Base-by-base conservation (phyloP, 1,140 invertebrate genomes). In the Brachionus rotundiformis region DNA sequence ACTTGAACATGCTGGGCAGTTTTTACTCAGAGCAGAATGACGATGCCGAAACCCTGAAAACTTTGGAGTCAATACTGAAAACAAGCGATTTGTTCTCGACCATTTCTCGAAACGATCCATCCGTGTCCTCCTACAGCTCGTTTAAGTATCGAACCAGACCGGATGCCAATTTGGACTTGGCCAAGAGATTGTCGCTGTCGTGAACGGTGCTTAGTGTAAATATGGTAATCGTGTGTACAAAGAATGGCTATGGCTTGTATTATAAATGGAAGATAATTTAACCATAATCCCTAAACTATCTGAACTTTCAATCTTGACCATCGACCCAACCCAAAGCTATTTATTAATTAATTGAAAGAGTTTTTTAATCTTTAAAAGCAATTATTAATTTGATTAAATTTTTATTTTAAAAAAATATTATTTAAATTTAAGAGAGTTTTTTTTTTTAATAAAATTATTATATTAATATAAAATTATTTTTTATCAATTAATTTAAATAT, bases 71-170 rank as follows among this genome's bases (percentile, higher is more conserved):
- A 19, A 33, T 68, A 33, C 33, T 68, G n/a, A 36, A 68, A 68
- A 36, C 63, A 68, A 68, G 31, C 31, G 63, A 68, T 36, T 33
- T 68, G 16, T 68, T 68, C 36, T 68, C 63, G 31, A 68, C 29
- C 16, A 68, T 4, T 36, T 36, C 33, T 33, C 63, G 8, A 6
- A 33, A 16, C 19, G 63, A 68, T 33, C 16, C 63, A 4, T 68
- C n/a, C 16, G 31, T 36, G 16, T n/a, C 31, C 16, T 68, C 63
- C 7, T 36, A 36, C 31, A 68, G 31, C 33, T 68, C 63, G 31
- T 36, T 68, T 19, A 68, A 33, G 29, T 68, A 36, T 68, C 27
- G 63, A 68, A 68, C 36, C 36, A 68, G 33, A 5, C 63, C 27
- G 16, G 33, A 68, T 13, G 1, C 10, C 1, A 10, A 7, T 33